These are phyloP conservation scores for Leptosomus discolor DNA, from an alignment of 2,113 vertebrate genomes.

Conservation along the genomic window DNA sequence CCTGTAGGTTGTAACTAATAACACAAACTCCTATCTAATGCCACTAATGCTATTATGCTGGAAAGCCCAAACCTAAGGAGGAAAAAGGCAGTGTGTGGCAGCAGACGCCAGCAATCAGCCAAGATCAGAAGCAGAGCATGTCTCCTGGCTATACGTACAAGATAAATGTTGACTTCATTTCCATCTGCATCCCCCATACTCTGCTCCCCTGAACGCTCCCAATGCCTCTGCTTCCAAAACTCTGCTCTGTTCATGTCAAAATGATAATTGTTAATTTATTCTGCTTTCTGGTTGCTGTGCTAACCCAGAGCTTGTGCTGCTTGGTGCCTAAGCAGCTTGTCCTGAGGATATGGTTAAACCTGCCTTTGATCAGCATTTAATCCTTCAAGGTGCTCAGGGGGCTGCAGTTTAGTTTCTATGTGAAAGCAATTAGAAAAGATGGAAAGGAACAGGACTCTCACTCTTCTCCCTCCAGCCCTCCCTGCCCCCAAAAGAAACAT, in stretches of 20 bases:
- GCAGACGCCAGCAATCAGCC: constrained; percentile 20
- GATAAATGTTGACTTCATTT: not conserved
- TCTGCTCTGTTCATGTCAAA: constrained; percentile 10
- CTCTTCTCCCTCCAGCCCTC: not conserved
- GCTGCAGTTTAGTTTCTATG: constrained; percentile 61
- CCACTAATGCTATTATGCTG: constrained; percentile 55
- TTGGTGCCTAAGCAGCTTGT: constrained; percentile 77
- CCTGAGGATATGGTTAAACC: constrained; percentile 80
- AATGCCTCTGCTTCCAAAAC: constrained; percentile 7
- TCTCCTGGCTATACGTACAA: not conserved
- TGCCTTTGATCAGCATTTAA: constrained; percentile 85
- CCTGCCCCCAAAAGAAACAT: not conserved
- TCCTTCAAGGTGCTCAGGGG: constrained; percentile 72
- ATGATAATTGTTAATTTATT: constrained; percentile 75
- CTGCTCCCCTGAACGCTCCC: not conserved
- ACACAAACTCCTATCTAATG: constrained; percentile 40
- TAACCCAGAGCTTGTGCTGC: constrained; percentile 56
- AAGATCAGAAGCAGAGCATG: constrained; percentile 29
- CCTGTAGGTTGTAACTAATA: constrained; percentile 35
- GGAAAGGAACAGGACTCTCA: constrained; percentile 22
- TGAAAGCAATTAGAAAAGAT: constrained; percentile 67
- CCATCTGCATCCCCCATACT: not conserved
- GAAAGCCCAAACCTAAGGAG: constrained; percentile 32
- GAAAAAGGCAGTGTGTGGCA: constrained; percentile 1
- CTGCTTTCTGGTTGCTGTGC: constrained; percentile 54